Percentiles rank a stretch among this genome's conserved stretches.
Evolutionary conservation across 2,113 vertebrate genomes (phyloP).

Genomic region (Danio rerio): DNA sequence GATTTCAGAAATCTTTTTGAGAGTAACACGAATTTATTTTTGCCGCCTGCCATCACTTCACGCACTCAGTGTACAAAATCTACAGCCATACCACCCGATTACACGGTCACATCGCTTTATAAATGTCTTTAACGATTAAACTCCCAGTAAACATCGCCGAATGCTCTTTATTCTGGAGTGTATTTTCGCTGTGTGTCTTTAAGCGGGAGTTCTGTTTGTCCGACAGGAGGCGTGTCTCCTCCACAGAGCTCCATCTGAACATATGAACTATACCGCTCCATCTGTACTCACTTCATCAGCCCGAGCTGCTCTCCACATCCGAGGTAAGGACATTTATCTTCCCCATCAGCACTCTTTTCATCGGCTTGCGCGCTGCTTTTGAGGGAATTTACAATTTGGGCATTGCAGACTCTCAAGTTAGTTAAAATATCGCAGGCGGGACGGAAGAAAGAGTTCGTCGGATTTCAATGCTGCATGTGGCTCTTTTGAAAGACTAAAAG

Average conservation of each 20-base stretch:
- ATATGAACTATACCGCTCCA: conserved; percentile 71
- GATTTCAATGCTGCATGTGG: not conserved
- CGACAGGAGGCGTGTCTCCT: conserved; percentile 88
- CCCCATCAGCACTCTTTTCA: not conserved
- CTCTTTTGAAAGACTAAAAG: not conserved
- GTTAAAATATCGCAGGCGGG: not conserved
- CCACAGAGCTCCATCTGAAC: conserved; percentile 69
- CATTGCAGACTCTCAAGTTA: not conserved
- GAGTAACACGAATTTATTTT: too few species aligned
- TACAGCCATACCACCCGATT: not conserved
- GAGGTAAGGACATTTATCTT: conserved; percentile 68
- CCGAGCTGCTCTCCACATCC: conserved; percentile 56
- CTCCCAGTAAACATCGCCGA: not conserved
- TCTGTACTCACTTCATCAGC: conserved; percentile 58
- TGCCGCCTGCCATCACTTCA: not conserved
- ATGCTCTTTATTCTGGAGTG: too few species aligned
- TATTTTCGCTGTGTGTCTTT: conserved; percentile 62
- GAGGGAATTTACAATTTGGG: not conserved
- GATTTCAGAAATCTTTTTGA: too few species aligned
- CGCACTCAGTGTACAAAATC: not conserved
- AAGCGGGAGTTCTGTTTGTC: conserved; percentile 72
- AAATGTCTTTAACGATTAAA: not conserved
- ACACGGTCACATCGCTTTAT: not conserved
- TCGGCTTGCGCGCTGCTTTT: not conserved
- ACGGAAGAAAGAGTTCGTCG: not conserved